Conservation (phyloP, 2,888 invertebrate genomes). For the Cerceris ruficornis region DNA sequence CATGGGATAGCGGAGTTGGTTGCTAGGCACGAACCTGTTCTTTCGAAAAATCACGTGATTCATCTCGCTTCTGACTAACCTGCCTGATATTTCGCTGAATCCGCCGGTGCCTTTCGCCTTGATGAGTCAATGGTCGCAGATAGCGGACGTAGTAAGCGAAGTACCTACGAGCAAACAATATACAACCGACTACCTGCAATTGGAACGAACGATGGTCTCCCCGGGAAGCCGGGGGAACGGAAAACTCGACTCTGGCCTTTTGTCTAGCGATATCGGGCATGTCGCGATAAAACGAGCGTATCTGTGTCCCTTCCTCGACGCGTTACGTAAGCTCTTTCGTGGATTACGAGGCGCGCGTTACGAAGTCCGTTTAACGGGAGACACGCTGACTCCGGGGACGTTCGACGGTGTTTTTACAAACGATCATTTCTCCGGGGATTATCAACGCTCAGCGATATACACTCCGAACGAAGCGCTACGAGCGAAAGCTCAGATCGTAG, state of each 20-base stretch:
- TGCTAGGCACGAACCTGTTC: constrained; percentile 70
- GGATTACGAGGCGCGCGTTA: too few species aligned
- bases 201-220: neutral
- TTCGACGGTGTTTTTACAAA: too few species aligned
- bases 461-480: too few species aligned
- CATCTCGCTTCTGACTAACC: constrained; percentile 66
- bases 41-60: constrained; percentile 74
- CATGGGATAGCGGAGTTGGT: constrained; percentile 46
- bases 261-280: neutral
- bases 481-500: too few species aligned
- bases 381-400: too few species aligned
- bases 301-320: neutral
- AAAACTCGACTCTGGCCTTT: neutral
- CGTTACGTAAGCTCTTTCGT: neutral
- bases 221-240: too few species aligned
- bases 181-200: constrained; percentile 31
- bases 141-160: constrained; percentile 15
- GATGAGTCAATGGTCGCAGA: constrained; percentile 71
- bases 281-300: neutral
- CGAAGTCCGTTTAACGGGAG: too few species aligned
- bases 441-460: too few species aligned
- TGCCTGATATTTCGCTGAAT: constrained; percentile 63
- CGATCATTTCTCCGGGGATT: too few species aligned
- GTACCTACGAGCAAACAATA: constrained; percentile 49
- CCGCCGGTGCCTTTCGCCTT: constrained; percentile 63